A percentile compares a stretch with the other conserved stretches of the same genome.
phyloP scores from a whole-genome alignment of 2,888 invertebrate genomes.

The Busseola fusca region DNA sequence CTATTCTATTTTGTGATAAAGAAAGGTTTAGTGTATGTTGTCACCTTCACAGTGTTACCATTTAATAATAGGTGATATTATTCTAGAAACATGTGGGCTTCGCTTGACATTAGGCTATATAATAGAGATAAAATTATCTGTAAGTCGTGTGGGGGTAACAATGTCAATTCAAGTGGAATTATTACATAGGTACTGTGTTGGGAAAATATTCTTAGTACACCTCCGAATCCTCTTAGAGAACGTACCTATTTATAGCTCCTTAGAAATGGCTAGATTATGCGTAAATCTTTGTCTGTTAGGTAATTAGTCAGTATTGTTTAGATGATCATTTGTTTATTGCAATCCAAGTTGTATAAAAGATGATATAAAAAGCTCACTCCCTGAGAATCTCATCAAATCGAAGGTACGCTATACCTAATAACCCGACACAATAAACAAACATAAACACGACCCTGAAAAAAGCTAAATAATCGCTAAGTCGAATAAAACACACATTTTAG shows the following conservation, averaged over 20 bases:
- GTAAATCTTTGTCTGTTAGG: not conserved
- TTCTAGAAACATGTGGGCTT: constrained; percentile 22
- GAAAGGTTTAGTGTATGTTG: not conserved
- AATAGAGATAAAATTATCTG: constrained; percentile 17
- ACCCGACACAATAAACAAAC: not conserved
- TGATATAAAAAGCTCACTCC: not conserved
- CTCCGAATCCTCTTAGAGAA: not conserved
- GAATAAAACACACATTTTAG: constrained; percentile 12
- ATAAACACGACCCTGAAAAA: not conserved
- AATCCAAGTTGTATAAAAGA: not conserved
- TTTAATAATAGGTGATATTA: constrained; percentile 46
- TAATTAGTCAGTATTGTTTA: not conserved
- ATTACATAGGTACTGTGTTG: not conserved
- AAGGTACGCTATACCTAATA: too few relatives aligned
- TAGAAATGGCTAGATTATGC: not conserved
- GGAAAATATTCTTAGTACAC: not conserved
- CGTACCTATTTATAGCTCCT: not conserved
- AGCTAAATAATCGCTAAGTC: not conserved
- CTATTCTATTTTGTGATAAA: not conserved
- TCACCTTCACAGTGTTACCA: constrained; percentile 13
- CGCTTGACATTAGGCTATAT: constrained; percentile 34
- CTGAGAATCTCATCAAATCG: not conserved
- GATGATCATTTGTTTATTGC: not conserved
- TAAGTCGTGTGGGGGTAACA: constrained; percentile 34
- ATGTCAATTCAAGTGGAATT: constrained; percentile 30